phyloP scores from a whole-genome alignment of 2,797 vertebrate species.

The Melanogrammus aeglefinus region DNA sequence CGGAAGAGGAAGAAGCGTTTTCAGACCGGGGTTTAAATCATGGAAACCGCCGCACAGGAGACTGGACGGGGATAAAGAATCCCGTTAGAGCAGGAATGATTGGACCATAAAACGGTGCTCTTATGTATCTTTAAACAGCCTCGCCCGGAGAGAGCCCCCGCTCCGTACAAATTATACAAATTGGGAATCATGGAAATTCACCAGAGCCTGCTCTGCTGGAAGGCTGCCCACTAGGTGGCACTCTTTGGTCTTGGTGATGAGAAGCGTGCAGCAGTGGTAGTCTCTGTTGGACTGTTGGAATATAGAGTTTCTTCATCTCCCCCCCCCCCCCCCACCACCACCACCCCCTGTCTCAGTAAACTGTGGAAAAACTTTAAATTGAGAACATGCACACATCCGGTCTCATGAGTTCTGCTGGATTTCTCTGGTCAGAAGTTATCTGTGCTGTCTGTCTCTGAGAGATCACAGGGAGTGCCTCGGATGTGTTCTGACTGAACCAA shows the following conservation, averaged over 20 bases:
- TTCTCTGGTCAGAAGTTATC: not conserved
- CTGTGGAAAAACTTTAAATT: not conserved
- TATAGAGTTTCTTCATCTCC: no score
- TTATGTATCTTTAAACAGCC: conserved; percentile 1
- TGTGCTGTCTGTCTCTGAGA: not conserved
- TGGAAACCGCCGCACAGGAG: not conserved
- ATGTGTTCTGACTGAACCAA: not conserved
- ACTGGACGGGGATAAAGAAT: not conserved
- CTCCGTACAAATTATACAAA: not conserved
- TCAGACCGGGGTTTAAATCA: not conserved
- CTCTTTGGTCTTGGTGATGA: not conserved
- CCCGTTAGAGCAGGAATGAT: not conserved
- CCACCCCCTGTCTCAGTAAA: not conserved
- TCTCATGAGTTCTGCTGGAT: not conserved
- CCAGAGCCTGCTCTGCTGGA: not conserved
- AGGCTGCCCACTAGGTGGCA: not conserved
- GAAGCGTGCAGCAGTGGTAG: not conserved
- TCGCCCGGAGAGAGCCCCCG: not conserved
- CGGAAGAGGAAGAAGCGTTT: not conserved
- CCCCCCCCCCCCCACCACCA: no score
- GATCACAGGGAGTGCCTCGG: not conserved
- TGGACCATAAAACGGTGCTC: not conserved
- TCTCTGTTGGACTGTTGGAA: no score
- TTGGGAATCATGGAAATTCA: not conserved
- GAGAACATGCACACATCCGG: not conserved